phyloP scores from a whole-genome alignment of 2,888 invertebrate genomes.

The Esperia sulphurella region DNA sequence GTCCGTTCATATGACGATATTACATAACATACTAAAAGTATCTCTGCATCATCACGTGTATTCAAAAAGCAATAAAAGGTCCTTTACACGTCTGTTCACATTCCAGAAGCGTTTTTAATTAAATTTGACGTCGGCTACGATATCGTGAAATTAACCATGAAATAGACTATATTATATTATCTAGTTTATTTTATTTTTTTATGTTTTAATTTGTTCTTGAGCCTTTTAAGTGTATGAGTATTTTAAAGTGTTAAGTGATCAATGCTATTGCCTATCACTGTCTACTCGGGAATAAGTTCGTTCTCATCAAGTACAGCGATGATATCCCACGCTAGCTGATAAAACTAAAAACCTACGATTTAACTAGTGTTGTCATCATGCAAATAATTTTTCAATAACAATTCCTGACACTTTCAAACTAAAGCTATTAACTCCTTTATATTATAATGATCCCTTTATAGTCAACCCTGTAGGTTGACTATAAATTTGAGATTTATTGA shows the following conservation, averaged over 20 bases:
- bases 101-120: conserved; percentile 13
- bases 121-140: conserved; percentile 19
- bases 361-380: conserved; percentile 34
- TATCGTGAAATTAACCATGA: conserved; percentile 42
- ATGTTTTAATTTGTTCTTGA: conserved; percentile 5
- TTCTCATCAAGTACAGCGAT: conserved; percentile 23
- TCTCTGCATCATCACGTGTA: neutral
- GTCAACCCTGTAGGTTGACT: neutral
- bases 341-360: conserved; percentile 41
- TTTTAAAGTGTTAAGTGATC: conserved; percentile 29
- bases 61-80: conserved; percentile 3
- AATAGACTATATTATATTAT: conserved; percentile 31
- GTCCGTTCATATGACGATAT: conserved; percentile 16
- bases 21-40: conserved; percentile 9
- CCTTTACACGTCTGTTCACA: conserved; percentile 1
- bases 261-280: conserved; percentile 41
- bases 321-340: conserved; percentile 35
- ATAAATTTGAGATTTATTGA: too few species aligned
- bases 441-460: conserved; percentile 1
- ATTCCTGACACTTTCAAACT: conserved; percentile 24
- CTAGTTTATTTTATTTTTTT: conserved; percentile 19
- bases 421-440: conserved; percentile 4
- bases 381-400: conserved; percentile 36
- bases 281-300: conserved; percentile 44
- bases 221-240: conserved; percentile 1